Base-by-base conservation (phyloP, 2,113 vertebrate species). In the Penelope pileata region DNA sequence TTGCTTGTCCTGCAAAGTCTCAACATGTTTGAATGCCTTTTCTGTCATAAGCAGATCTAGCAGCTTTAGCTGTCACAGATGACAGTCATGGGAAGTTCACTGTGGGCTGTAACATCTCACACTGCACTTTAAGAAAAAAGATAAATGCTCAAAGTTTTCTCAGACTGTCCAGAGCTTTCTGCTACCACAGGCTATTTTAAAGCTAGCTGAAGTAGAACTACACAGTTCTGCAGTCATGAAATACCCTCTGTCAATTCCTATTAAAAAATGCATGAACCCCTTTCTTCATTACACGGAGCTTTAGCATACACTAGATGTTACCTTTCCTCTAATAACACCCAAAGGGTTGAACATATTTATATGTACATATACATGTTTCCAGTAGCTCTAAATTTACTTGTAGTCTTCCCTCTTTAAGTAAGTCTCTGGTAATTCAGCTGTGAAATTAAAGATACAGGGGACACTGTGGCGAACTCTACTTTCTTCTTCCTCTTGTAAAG, bases 391-490 rank as follows among this genome's bases (percentile, higher is more conserved):
- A 77, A 87, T 82, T 92, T 91, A 80, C 75, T 59, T 88, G 32
- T 50, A 86, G 60, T 16, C 16, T 77, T 91, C 58, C 40, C 19
- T 77, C 22, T 91, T 84, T 91, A 85, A 93, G 43, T 48, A 85
- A 85, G 59, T 59, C 40, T 64, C 67, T 80, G 75, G 45, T 83
- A 94, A 95, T 70, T 95, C 91, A 94, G 34, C 82, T 94, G 90
- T 95, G 96, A 95, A 97, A 96, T 96, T 92, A 90, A 93, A 88
- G 75, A 94, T 91, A 87, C 21, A 21, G 10, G 2, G 72, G 32
- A 63, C 47, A 66, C 42, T 62, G 43, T 34, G 80, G 42, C 40
- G 10, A 86, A 59, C 23, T 62, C 29, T 50, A 42, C 36, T 63
- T 91, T 79, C 67, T 38, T 89, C 38, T 87, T 53, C 40, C 22